Base-by-base conservation (phyloP, 2,113 vertebrate species). In the Lycocorax pyrrhopterus region DNA sequence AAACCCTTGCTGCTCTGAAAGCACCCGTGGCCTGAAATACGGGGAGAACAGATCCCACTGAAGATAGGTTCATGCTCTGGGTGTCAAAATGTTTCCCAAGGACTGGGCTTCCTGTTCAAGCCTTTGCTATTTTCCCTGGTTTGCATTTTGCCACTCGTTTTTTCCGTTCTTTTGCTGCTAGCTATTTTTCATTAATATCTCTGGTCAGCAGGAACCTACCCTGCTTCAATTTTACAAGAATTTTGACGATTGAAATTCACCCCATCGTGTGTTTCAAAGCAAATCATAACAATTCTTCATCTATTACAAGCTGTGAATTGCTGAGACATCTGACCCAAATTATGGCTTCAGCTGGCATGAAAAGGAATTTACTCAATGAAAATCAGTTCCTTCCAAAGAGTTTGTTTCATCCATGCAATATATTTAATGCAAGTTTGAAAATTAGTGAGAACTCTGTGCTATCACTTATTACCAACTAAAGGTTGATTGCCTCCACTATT, bases 271-370 rank as follows among this genome's bases (percentile, higher is more conserved):
- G 27, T 96, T 95, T 95, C 95, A 92, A 95, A 96, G 94, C 12
- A 69, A 89, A 81, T 89, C 83, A 72, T 80, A 84, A 90, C 96
- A 92, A 91, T 94, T 94, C 89, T 74, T 92, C 83, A 75, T 93
- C 83, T 93, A 59, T 90, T 94, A 60, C 84, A 90, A 84, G 77
- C 94, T 94, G 84, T 55, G 82, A 93, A 87, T 77, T 92, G 52
- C 77, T 39, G 64, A 84, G 84, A 84, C 94, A 96, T 95, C 91
- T 97, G 95, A 96, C 87, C 80, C 60, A 87, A 96, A 96, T 96
- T 96, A 93, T 46, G 52, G 47, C 51, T 94, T 90, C 91, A 89
- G 52, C 56, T 94, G 73, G 56, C 55, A 84, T 46, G 73, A 84
- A 17, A 7, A 74, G 35, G 47, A 62, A 84, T 92, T 89, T 63